phyloP scores from a whole-genome alignment of 2,113 vertebrate species.

The Chaetura pelagica region DNA sequence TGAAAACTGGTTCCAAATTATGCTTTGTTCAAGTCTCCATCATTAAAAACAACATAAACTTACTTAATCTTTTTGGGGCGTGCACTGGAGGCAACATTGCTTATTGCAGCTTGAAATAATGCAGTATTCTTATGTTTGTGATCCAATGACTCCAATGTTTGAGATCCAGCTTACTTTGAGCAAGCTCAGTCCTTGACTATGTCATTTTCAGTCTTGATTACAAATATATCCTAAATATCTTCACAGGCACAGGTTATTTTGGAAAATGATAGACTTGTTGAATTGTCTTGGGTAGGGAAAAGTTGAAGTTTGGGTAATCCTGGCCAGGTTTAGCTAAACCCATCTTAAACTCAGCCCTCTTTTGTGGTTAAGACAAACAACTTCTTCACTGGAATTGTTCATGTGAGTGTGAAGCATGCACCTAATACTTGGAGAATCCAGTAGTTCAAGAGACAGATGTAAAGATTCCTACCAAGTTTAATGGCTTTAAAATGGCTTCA shows the following conservation, averaged over 20 bases:
- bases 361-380: neutral
- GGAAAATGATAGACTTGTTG: neutral
- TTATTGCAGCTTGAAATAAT: neutral
- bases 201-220: neutral
- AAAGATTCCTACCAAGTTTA: neutral
- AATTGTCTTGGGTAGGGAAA: neutral
- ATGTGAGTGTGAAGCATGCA: neutral
- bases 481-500: conserved; percentile 7
- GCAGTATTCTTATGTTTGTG: neutral
- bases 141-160: neutral
- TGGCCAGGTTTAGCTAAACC: neutral
- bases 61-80: conserved; percentile 27
- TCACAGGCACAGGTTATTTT: neutral
- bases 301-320: neutral
- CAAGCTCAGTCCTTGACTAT: neutral
- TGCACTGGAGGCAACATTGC: neutral
- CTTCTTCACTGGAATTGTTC: neutral
- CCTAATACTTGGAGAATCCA: neutral
- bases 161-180: neutral
- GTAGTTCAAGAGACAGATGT: neutral
- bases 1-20: conserved; percentile 56
- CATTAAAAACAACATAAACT: conserved; percentile 45
- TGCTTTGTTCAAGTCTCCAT: conserved; percentile 50
- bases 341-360: neutral
- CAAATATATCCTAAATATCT: neutral